Conservation (phyloP, 2,113 vertebrate genomes). For the Melanotaenia duboulayi region DNA sequence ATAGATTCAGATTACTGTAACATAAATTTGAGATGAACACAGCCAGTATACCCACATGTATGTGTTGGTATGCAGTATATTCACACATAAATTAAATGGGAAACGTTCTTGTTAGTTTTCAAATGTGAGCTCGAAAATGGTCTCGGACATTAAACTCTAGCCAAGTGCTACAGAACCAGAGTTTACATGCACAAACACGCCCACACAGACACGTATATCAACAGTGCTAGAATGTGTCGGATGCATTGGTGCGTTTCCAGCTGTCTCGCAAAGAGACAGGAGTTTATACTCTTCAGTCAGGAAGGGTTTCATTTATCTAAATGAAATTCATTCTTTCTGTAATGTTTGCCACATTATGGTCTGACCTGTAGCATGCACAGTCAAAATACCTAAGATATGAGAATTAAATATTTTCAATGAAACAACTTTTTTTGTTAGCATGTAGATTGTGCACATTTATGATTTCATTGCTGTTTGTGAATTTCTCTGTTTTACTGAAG, state of each 20-base stretch:
- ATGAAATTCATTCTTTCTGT: no score
- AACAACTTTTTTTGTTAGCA: no score
- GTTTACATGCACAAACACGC: conserved; percentile 31
- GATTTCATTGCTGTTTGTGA: background rate
- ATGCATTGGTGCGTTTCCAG: background rate
- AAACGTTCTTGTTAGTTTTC: conserved; percentile 19
- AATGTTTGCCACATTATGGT: no score
- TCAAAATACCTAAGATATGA: no score
- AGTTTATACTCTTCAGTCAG: background rate
- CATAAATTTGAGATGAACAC: no score
- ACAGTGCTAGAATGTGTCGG: conserved; percentile 14
- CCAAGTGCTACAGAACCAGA: conserved; percentile 7
- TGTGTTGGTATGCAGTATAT: background rate
- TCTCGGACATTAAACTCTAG: conserved; percentile 35
- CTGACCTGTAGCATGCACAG: no score
- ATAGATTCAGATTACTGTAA: no score
- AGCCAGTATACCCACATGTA: no score
- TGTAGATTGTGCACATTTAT: no score
- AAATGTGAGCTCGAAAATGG: no score
- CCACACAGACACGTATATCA: conserved; percentile 24
- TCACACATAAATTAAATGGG: conserved; percentile 3
- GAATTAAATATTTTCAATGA: no score
- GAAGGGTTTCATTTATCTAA: no score
- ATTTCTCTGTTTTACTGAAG: background rate
- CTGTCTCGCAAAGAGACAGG: background rate